Conservation (phyloP, 92 coral and sea anemone genomes). For the Meandrina meandrites region DNA sequence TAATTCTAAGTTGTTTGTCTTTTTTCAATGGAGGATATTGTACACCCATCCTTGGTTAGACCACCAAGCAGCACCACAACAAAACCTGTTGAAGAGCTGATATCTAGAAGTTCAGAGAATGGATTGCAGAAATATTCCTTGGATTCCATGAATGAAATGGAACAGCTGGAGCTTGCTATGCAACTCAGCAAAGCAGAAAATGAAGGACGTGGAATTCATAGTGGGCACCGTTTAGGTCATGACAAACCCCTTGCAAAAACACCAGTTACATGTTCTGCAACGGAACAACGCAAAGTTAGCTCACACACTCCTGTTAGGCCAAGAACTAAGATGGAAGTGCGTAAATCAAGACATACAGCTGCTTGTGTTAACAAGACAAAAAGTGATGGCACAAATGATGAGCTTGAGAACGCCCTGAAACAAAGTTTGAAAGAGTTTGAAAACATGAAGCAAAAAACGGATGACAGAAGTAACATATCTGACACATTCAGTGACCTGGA, state of each 20-base stretch:
- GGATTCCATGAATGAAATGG: conserved; percentile 34
- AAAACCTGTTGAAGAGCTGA: neutral
- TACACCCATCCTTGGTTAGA: neutral
- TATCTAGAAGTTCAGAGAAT: neutral
- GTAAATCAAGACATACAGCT: neutral
- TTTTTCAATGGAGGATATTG: neutral
- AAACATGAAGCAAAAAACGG: neutral
- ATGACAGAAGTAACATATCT: too few species aligned
- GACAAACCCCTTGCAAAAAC: neutral
- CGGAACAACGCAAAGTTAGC: neutral
- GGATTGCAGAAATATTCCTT: neutral
- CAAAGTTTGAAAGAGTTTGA: conserved; percentile 36
- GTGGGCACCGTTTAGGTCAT: neutral
- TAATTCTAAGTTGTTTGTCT: neutral
- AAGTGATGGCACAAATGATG: neutral
- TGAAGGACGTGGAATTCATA: neutral
- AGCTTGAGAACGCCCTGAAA: conserved; percentile 28
- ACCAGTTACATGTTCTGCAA: neutral
- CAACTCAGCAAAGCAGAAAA: conserved; percentile 38
- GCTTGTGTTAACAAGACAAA: neutral
- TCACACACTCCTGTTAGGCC: neutral
- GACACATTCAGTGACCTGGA: conserved; percentile 32
- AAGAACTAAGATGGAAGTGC: conserved; percentile 3
- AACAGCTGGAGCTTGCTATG: conserved; percentile 45
- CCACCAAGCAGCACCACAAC: conserved; percentile 14